Evolutionary conservation across 2,888 invertebrate species (phyloP), one percentile per base, ranked within the genome.

Genomic region (Deilephila elpenor): DNA sequence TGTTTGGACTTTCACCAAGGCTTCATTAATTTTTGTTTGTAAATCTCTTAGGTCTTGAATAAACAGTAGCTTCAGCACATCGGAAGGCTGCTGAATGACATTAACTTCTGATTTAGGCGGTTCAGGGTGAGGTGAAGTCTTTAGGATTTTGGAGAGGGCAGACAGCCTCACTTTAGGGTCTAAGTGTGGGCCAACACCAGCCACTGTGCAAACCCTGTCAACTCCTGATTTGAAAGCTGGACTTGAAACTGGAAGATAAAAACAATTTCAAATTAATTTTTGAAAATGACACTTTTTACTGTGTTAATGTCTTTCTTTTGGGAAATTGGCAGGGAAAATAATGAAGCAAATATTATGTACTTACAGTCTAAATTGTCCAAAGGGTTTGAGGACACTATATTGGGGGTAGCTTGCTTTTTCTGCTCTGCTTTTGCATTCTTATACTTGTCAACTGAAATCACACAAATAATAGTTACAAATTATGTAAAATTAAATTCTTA

Each of bases 11-110:
- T 96, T 96, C 1, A 99, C 99, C 79, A 99, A 97, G 0, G 98
- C 96, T 89, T 99, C 98, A 91, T 99, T 99, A 71, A 99, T 98
- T 83, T 96, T 96, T 0, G 98, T 99, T 89, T 99, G 99, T 71
- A 99, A 95, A 77, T 97, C 96, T 83, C 98, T 93, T 25, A 99
- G 93, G 87, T 98, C 97, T 83, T 97, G 97, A 76, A 99, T 96
- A 88, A 98, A 98, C 29, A 98, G 92, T 6, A 98, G 93, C 73
- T 97, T 95, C 32, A 98, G 89, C 20, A 97, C 96, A 91, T 97
- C 97, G 1, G 96, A 95, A 19, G 93, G 94, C 75, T 91, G 89
- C 61, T 93, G 85, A 6, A 93, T 84, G 19, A 89, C 73, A 64
- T 88, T 90, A 0, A 80, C 82, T 71, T 94, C 94, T 11, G 87